Percentiles rank a stretch among this genome's conserved stretches.
phyloP scores from a whole-genome alignment of 2,888 invertebrate genomes.

The Prenolepis imparis region DNA sequence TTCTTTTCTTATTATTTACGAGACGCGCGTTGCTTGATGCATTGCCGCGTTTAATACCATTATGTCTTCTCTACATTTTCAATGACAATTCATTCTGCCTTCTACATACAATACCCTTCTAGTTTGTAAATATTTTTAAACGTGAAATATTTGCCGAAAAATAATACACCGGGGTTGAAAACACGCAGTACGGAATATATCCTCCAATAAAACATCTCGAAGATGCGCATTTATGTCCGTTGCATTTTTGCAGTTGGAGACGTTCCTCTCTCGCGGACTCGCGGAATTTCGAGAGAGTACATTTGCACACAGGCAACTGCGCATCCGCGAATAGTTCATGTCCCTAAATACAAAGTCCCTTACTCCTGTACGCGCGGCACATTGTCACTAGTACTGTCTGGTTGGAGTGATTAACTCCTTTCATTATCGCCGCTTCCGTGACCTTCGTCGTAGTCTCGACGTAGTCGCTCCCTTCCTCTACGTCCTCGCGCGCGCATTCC shows the following conservation, averaged over 20 bases:
- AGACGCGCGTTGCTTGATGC: slow-evolving; percentile 32
- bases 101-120: slow-evolving; percentile 28
- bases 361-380: slow-evolving; percentile 36
- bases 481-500: slow-evolving; percentile 71
- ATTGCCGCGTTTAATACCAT: slow-evolving; percentile 52
- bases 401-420: slow-evolving; percentile 74
- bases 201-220: neutral
- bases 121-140: slow-evolving; percentile 53
- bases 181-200: neutral
- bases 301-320: slow-evolving; percentile 46
- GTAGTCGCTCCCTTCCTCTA: slow-evolving; percentile 59
- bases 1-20: slow-evolving; percentile 33
- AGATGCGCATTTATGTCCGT: slow-evolving; percentile 9
- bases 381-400: slow-evolving; percentile 70
- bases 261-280: neutral
- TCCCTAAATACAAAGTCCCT: slow-evolving; percentile 36
- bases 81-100: slow-evolving; percentile 50
- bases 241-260: slow-evolving; percentile 1
- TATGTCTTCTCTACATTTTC: slow-evolving; percentile 34
- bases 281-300: slow-evolving; percentile 16
- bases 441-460: slow-evolving; percentile 68
- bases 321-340: slow-evolving; percentile 14
- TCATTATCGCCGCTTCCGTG: slow-evolving; percentile 74
- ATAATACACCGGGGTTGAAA: slow-evolving; percentile 12
- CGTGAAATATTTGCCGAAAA: slow-evolving; percentile 45